Conservation (phyloP, 2,797 vertebrate species). For the Manis javanica region DNA sequence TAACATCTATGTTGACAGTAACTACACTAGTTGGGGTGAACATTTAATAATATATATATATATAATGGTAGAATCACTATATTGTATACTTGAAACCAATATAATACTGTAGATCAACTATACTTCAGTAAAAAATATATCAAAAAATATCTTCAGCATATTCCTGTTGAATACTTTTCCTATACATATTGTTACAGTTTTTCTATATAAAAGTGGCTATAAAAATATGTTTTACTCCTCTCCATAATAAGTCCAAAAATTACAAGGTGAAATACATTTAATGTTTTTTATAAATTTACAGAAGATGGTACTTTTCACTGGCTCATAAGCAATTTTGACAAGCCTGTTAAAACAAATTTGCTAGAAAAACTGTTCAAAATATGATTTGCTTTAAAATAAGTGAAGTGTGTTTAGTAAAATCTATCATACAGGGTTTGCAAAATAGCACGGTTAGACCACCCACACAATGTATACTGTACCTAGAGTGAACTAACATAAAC, state of each 20-base stretch:
- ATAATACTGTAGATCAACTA: too few species aligned
- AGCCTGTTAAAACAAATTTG: background rate
- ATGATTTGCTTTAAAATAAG: constrained; percentile 36
- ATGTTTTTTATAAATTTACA: background rate
- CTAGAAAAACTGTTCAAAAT: constrained; percentile 40
- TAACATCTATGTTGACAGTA: too few species aligned
- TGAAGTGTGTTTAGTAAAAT: background rate
- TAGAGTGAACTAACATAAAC: background rate
- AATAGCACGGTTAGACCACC: background rate
- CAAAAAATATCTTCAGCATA: background rate
- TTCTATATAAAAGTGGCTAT: constrained; percentile 54
- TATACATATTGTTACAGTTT: constrained; percentile 11
- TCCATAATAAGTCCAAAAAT: constrained; percentile 16
- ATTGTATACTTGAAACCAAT: too few species aligned
- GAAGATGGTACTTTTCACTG: background rate
- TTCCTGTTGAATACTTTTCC: constrained; percentile 62
- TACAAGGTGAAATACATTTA: background rate
- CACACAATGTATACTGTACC: background rate
- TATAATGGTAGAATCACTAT: too few species aligned
- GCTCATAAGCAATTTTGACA: background rate
- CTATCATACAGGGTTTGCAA: background rate
- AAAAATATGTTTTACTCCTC: constrained; percentile 40
- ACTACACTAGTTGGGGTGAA: too few species aligned
- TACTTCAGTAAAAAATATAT: background rate
- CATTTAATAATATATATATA: too few species aligned